Percentiles rank a stretch among this genome's conserved stretches.
Evolutionary conservation across 2,113 vertebrate genomes (phyloP).

Genomic region (Pterocles orientalis): DNA sequence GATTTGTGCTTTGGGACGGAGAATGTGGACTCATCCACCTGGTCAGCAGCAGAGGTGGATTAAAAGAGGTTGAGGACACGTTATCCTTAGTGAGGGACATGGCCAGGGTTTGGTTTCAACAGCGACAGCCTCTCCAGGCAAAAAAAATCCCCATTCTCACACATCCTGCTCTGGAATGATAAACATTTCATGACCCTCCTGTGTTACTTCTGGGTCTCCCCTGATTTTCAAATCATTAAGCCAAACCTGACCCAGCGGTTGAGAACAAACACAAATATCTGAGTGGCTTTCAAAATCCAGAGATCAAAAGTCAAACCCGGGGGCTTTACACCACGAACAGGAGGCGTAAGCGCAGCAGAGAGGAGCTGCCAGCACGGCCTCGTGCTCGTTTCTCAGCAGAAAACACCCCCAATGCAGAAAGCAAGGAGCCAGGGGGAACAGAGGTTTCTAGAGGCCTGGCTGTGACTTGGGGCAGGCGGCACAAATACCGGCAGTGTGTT

Average conservation of each 20-base stretch:
- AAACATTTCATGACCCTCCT: accelerated
- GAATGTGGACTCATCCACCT: background rate
- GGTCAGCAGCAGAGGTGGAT: background rate
- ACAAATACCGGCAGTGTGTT: background rate
- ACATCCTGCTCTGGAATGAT: background rate
- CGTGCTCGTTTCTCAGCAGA: background rate
- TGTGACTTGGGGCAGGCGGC: background rate
- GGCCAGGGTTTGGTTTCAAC: background rate
- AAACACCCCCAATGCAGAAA: background rate
- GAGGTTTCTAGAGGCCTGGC: background rate
- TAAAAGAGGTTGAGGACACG: background rate
- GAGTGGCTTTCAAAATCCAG: background rate
- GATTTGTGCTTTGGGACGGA: background rate
- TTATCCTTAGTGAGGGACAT: background rate
- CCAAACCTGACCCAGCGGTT: background rate
- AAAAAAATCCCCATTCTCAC: background rate
- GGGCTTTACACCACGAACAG: accelerated
- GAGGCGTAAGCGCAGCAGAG: background rate
- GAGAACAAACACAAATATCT: background rate
- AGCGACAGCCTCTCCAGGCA: background rate
- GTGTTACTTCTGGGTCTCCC: background rate
- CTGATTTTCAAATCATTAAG: background rate
- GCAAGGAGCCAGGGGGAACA: background rate
- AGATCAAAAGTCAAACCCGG: background rate
- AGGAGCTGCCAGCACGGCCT: accelerated